Base-by-base conservation (phyloP, 2,113 vertebrate genomes). In the Aviceda subcristata region DNA sequence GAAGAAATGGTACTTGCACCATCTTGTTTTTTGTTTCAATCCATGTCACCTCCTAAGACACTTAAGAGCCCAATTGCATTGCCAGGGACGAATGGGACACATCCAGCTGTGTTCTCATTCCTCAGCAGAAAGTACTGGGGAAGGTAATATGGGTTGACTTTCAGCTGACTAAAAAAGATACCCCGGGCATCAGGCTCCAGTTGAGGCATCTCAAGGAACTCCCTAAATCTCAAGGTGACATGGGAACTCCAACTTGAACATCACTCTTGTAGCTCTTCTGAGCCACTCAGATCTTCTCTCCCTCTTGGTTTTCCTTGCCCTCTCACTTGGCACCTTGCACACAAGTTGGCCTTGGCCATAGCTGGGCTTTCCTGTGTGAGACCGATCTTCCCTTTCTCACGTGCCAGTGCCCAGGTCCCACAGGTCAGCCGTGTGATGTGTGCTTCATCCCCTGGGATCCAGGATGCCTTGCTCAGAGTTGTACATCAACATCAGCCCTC, bases 81-180 rank as follows among this genome's bases (percentile, higher is more conserved):
- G 16, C 22, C 45, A 10, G 0, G 5, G 20, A 10, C 36, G 38
- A 46, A 10, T 0, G 1, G 46, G 53, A n/a, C 0, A 1, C 34
- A 3, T 29, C 48, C 63, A 48, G 36, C 11, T 39, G 43, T 4
- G 18, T 32, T 64, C 57, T 62, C 15, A 1, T n/a, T 67, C 56
- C 43, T 62, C 68, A 55, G 53, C 27, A 90, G 30, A 41, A 43
- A 10, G 26, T 7, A 24, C 2, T 8, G 29, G 45, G 56, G 22
- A n/a, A 43, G 20, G 7, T 21, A 22, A 7, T 22, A 13, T 4
- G 5, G 15, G 15, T 7, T 55, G 55, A 13, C 10, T 46, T 63
- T n/a, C 24, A 51, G 43, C 24, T 46, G 50, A 22, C 38, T 43
- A 1, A 48, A 45, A 43, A 48, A 38, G 15, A n/a, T n/a, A 1